phyloP scores from a whole-genome alignment of 1,140 invertebrate species.

The Dendrolimus punctatus region DNA sequence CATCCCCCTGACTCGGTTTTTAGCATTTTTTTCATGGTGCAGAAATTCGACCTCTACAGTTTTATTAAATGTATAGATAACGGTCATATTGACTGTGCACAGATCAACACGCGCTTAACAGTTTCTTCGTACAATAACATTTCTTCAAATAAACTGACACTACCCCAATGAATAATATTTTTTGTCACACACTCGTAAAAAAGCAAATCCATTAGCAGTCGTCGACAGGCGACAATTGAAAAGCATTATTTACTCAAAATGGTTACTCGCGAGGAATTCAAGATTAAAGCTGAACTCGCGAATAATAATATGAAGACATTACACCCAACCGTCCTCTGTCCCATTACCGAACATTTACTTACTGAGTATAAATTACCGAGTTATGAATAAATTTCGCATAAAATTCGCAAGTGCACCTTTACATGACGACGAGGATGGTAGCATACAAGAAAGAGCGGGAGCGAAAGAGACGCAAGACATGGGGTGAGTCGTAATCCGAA shows the following conservation, averaged over 20 bases:
- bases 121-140: no score
- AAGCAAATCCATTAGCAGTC: no score
- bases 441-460: conserved; percentile 18
- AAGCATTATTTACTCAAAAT: conserved; percentile 20
- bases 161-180: no score
- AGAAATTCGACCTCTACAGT: no score
- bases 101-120: no score
- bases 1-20: no score
- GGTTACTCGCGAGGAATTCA: conserved; percentile 42
- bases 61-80: no score
- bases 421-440: conserved; percentile 37
- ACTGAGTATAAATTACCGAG: conserved; percentile 62
- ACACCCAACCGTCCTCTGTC: conserved; percentile 27
- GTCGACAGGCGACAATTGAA: no score
- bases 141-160: no score
- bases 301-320: conserved; percentile 59
- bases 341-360: conserved; percentile 61
- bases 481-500: conserved; percentile 60
- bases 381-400: conserved; percentile 72
- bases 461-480: conserved; percentile 26
- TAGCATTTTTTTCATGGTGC: no score
- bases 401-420: conserved; percentile 62
- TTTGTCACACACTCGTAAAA: no score
- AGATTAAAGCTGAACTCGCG: conserved; percentile 54
- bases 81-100: no score